phyloP scores from a whole-genome alignment of 2,797 vertebrate genomes.

The Hephaestus fuliginosus region DNA sequence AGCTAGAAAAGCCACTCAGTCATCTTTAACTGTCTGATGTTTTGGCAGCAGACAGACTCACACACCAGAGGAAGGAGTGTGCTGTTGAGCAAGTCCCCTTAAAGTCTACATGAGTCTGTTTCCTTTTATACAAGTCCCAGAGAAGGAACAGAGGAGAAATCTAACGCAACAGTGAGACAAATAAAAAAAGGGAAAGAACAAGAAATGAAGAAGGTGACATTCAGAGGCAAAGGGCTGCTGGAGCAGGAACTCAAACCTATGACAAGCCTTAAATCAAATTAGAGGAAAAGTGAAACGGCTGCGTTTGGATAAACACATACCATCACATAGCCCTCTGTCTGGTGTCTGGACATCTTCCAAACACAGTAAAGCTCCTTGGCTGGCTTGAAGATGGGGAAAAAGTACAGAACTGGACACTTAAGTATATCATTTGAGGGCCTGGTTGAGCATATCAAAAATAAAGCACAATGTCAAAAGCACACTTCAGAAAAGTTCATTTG shows the following conservation, averaged over 20 bases:
- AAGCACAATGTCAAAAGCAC: constrained; percentile 67
- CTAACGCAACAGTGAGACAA: constrained; percentile 26
- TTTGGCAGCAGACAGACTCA: constrained; percentile 49
- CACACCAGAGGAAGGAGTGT: constrained; percentile 39
- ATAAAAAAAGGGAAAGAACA: constrained; percentile 5
- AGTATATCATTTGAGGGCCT: constrained; percentile 69
- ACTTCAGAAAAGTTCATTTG: constrained; percentile 63
- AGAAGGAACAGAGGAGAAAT: constrained; percentile 35
- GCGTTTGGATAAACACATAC: constrained; percentile 77
- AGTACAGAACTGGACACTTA: constrained; percentile 55
- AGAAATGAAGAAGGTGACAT: constrained; percentile 31
- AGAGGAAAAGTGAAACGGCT: constrained; percentile 66
- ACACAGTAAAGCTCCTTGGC: constrained; percentile 65
- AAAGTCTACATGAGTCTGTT: constrained; percentile 23
- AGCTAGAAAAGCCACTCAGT: constrained; percentile 56
- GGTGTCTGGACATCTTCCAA: constrained; percentile 76
- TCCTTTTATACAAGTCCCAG: constrained; percentile 25
- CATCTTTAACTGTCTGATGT: constrained; percentile 50
- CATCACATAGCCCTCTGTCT: constrained; percentile 67
- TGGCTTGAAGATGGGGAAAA: constrained; percentile 57
- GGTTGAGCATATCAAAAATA: constrained; percentile 69
- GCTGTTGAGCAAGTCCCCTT: constrained; percentile 24
- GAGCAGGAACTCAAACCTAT: constrained; percentile 54
- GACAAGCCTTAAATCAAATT: constrained; percentile 71
- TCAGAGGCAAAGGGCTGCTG: constrained; percentile 47